Conservation (phyloP, 92 coral and sea anemone species). For the Anthopleura xanthogrammica region DNA sequence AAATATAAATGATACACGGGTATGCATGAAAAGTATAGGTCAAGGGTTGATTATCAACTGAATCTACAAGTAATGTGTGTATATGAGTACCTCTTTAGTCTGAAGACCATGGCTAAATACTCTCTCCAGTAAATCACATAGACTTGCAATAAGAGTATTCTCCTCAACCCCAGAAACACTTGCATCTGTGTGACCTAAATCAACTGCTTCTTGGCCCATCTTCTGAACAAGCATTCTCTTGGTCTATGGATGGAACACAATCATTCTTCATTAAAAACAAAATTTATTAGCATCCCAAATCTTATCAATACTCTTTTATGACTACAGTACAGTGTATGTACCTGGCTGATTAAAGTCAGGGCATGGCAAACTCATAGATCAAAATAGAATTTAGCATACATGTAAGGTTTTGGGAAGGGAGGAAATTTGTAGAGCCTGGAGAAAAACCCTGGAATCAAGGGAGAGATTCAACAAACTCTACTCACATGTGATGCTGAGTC, state of each 20-base stretch:
- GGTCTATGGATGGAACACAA: conserved; percentile 44
- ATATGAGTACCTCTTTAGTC: conserved; percentile 62
- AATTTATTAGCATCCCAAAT: background rate
- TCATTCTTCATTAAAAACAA: no score
- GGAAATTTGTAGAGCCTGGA: no score
- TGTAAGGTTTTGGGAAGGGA: no score
- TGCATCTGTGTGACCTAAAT: conserved; percentile 96
- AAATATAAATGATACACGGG: no score
- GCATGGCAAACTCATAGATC: background rate
- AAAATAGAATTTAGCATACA: background rate
- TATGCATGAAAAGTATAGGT: no score
- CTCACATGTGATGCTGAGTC: no score
- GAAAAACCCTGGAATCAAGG: no score
- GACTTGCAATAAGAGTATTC: conserved; percentile 94
- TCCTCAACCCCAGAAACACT: conserved; percentile 97
- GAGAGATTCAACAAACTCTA: no score
- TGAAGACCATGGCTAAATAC: conserved; percentile 95
- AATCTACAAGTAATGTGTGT: no score
- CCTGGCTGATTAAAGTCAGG: no score
- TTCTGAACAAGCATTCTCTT: conserved; percentile 92
- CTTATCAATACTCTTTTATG: no score
- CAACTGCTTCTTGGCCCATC: conserved; percentile 99
- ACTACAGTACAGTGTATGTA: no score
- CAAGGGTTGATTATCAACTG: background rate
- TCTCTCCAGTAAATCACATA: conserved; percentile 94